Conservation (phyloP, 2,888 invertebrate genomes). For the Amphimallon solstitiale region DNA sequence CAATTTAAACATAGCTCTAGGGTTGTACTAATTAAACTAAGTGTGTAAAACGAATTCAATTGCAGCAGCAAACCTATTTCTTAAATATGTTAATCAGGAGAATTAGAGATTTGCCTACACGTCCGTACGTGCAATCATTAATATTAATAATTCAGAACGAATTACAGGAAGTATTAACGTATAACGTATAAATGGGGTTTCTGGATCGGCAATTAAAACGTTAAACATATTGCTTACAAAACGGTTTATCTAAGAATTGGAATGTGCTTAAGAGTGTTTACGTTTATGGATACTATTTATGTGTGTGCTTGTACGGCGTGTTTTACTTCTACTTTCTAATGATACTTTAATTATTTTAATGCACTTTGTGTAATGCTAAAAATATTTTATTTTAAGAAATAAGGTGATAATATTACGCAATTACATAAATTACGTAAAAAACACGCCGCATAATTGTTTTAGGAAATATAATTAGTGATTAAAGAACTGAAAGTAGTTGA, state of each 20-base stretch:
- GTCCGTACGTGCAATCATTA: too few relatives aligned
- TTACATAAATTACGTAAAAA: not conserved
- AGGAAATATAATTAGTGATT: not conserved
- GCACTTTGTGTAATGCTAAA: not conserved
- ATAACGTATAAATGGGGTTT: not conserved
- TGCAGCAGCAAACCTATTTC: too few relatives aligned
- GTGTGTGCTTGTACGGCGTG: not conserved
- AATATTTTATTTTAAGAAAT: not conserved
- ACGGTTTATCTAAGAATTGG: constrained; percentile 1
- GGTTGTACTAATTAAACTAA: too few relatives aligned
- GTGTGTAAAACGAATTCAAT: too few relatives aligned
- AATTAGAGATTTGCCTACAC: too few relatives aligned
- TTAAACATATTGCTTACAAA: not conserved
- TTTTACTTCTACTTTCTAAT: constrained; percentile 8
- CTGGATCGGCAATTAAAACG: constrained; percentile 5
- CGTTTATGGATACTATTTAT: not conserved
- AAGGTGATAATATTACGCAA: not conserved
- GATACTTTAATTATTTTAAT: constrained; percentile 2
- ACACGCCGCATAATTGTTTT: not conserved
- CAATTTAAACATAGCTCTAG: too few relatives aligned
- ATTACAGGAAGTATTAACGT: too few relatives aligned
- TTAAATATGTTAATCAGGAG: too few relatives aligned
- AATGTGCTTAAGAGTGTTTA: not conserved
- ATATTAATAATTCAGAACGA: too few relatives aligned
- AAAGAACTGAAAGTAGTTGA: not conserved